Evolutionary conservation across 2,888 invertebrate genomes (phyloP).

Genomic region (Deladenus siricidicola): DNA sequence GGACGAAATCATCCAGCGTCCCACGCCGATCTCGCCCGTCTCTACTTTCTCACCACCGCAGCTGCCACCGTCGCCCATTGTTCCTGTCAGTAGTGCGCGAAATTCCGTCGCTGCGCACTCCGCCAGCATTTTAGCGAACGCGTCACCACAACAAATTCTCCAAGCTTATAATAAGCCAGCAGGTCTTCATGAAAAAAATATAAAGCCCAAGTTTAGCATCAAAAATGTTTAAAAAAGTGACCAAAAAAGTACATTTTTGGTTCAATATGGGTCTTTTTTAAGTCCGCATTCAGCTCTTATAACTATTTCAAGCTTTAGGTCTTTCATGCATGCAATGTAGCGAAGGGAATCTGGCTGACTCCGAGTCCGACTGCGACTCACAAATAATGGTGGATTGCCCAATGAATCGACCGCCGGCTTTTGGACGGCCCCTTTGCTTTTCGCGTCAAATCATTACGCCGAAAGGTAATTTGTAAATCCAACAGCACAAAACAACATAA

Average conservation of each 20-base stretch:
- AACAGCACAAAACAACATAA: too few relatives aligned
- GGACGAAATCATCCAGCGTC: background rate
- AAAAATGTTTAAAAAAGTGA: too few relatives aligned
- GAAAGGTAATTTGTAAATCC: background rate
- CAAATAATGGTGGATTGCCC: constrained; percentile 33
- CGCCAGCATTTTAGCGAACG: background rate
- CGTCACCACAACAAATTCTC: background rate
- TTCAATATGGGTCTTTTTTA: too few relatives aligned
- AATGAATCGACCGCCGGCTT: background rate
- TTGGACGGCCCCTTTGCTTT: constrained; percentile 31
- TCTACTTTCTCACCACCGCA: background rate
- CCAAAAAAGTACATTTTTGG: too few relatives aligned
- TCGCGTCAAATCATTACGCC: constrained; percentile 33
- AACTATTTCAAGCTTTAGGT: background rate
- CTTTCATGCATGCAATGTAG: constrained; percentile 45
- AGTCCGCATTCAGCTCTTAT: too few relatives aligned
- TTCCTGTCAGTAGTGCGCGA: background rate
- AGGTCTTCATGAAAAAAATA: too few relatives aligned
- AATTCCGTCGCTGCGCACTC: background rate
- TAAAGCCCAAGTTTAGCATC: too few relatives aligned
- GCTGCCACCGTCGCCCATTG: background rate
- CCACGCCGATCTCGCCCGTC: background rate
- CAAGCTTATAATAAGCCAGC: too few relatives aligned
- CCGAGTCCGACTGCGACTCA: constrained; percentile 31
- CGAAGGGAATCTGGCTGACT: constrained; percentile 28